Evolutionary conservation across 2,888 invertebrate genomes (phyloP).

Genomic region (Coremacera marginata): DNA sequence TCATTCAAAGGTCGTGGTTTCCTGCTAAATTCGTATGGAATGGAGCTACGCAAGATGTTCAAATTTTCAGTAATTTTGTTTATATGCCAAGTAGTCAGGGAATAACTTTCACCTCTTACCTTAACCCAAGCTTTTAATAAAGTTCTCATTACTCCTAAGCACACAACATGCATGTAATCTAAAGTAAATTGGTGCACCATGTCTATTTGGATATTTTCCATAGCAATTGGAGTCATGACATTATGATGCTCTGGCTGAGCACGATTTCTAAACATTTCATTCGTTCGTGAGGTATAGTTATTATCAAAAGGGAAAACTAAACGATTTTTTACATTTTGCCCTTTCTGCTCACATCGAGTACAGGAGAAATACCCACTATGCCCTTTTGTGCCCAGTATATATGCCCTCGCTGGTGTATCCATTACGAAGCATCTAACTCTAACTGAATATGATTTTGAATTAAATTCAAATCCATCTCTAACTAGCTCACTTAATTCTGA

Average conservation of each 20-base stretch:
- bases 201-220: slow-evolving; percentile 23
- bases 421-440: slow-evolving; percentile 20
- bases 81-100: no score
- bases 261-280: slow-evolving; percentile 16
- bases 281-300: not conserved
- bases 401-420: slow-evolving; percentile 34
- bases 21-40: not conserved
- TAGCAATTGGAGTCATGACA: not conserved
- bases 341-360: slow-evolving; percentile 24
- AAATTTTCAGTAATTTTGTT: no score
- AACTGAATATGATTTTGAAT: not conserved
- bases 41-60: not conserved
- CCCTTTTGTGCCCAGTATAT: slow-evolving; percentile 32
- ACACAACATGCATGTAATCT: no score
- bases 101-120: not conserved
- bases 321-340: slow-evolving; percentile 9
- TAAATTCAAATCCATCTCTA: not conserved
- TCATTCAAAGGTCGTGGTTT: no score
- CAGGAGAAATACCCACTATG: slow-evolving; percentile 38
- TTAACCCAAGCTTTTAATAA: not conserved
- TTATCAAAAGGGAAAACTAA: slow-evolving; percentile 20
- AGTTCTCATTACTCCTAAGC: slow-evolving; percentile 1
- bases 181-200: slow-evolving; percentile 11
- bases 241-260: slow-evolving; percentile 30
- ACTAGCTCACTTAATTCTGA: not conserved